Evolutionary conservation across 2,797 vertebrate species (phyloP), one percentile per base, ranked within the genome.

Genomic region (Leuciscus waleckii): DNA sequence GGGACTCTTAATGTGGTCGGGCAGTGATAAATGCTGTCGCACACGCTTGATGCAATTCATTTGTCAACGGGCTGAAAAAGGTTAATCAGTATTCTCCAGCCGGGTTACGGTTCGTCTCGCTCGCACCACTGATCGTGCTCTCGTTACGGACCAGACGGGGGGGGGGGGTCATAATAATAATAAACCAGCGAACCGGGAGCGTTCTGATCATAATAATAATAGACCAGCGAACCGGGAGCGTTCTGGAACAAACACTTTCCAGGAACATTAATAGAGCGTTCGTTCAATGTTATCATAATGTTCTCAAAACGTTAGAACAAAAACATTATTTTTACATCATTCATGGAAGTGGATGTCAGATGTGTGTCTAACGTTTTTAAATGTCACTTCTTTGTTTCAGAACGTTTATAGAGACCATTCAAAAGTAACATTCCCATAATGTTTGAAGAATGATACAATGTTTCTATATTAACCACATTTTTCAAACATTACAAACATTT

Each of bases 11-110:
- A 84, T 88, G 61, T 65, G 79, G 87, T 87, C 83, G 74, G 90
- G 76, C 80, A 61, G 87, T 92, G 91, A 93, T 94, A 94, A 94
- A 94, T 93, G 88, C 90, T 88, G 74, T 85, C 89, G 77, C 90
- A 89, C 85, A 51, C 81, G 82, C 87, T 91, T 93, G 92, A 90
- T 91, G 91, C 91, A 92, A 67, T 94, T 95, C 95, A 92, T 95
- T 95, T 95, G 93, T 94, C 94, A 92, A 86, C 81, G 88, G 92
- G 88, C 82, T 90, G 87, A 89, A 92, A 94, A 93, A 93, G 94
- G 94, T 95, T 96, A 95, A 95, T 94, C 94, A 94, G 92, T 92
- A 83, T 92, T 92, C 63, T 14, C 91, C 90, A 91, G 86, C 90
- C 92, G 92, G 92, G 90, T 91, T 93, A 90, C 86, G 89, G 89